A percentile compares a stretch with the other conserved stretches of the same genome.
These are phyloP conservation scores for Drosophila pachea DNA, from an alignment of 1,140 invertebrate genomes.

Conservation along the genomic window DNA sequence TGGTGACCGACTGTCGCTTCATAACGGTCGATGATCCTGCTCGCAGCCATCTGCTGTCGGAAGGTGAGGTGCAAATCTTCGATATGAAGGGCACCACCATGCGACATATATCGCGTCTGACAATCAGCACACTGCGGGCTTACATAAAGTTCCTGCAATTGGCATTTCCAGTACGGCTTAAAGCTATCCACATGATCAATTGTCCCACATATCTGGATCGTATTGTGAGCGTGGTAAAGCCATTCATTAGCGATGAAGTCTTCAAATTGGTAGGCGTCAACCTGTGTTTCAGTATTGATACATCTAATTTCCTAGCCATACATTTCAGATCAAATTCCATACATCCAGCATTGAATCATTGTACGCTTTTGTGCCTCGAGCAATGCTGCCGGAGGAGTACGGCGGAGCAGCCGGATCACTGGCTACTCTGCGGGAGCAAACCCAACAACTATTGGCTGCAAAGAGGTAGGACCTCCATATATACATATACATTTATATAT, in stretches of 20 bases:
- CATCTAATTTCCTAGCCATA: not conserved
- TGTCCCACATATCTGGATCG: slow-evolving; percentile 83
- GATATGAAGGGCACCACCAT: slow-evolving; percentile 83
- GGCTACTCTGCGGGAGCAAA: slow-evolving; percentile 81
- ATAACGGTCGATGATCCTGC: slow-evolving; percentile 80
- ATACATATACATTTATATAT: not conserved
- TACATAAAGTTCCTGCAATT: slow-evolving; percentile 81
- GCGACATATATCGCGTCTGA: slow-evolving; percentile 83
- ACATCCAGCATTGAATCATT: slow-evolving; percentile 81
- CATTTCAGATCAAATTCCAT: slow-evolving; percentile 81
- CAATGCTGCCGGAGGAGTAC: slow-evolving; percentile 84
- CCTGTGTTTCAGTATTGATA: not conserved
- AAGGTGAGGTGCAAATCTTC: slow-evolving; percentile 85
- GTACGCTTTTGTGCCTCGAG: slow-evolving; percentile 82
- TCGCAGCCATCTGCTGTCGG: slow-evolving; percentile 51
- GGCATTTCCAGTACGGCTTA: slow-evolving; percentile 86
- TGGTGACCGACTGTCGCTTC: slow-evolving; percentile 84
- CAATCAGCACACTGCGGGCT: slow-evolving; percentile 81
- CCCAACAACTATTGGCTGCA: slow-evolving; percentile 76
- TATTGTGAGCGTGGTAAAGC: slow-evolving; percentile 82
- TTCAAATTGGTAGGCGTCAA: slow-evolving; percentile 60
- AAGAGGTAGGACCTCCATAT: slow-evolving; percentile 49
- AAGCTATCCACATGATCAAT: slow-evolving; percentile 87
- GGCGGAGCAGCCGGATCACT: slow-evolving; percentile 82
- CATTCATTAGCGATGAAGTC: slow-evolving; percentile 84